phyloP scores from a whole-genome alignment of 2,797 vertebrate genomes.

The Clarias fuscus region DNA sequence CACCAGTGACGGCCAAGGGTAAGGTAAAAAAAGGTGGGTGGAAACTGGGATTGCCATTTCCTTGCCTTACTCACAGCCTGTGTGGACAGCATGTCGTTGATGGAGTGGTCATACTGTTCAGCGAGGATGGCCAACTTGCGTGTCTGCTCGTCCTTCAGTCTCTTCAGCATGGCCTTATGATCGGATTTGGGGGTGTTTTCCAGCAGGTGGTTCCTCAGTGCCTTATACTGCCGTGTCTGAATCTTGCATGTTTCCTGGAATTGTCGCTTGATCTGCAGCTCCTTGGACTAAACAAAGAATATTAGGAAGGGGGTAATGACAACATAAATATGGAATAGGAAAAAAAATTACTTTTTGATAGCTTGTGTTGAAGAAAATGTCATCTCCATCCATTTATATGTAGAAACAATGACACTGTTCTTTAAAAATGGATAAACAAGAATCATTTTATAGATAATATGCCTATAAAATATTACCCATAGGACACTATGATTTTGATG shows the following conservation, averaged over 20 bases:
- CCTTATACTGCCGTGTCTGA: slow-evolving; percentile 94
- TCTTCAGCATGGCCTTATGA: slow-evolving; percentile 91
- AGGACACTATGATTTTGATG: neutral
- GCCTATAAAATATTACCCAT: slow-evolving; percentile 4
- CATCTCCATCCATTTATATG: neutral
- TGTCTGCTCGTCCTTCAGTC: slow-evolving; percentile 93
- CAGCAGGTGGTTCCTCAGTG: slow-evolving; percentile 89
- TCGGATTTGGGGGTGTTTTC: slow-evolving; percentile 91
- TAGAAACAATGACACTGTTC: neutral
- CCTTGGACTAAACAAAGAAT: slow-evolving; percentile 81
- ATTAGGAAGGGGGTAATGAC: slow-evolving; percentile 59
- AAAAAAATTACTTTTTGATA: too few relatives aligned
- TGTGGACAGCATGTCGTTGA: slow-evolving; percentile 95
- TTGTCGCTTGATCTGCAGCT: slow-evolving; percentile 95
- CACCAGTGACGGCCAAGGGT: neutral
- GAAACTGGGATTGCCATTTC: slow-evolving; percentile 42
- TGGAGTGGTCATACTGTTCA: slow-evolving; percentile 94
- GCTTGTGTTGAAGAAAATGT: neutral
- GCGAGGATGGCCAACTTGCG: slow-evolving; percentile 92
- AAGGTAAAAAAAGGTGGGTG: slow-evolving; percentile 23
- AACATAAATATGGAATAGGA: slow-evolving; percentile 46
- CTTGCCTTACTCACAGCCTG: slow-evolving; percentile 85
- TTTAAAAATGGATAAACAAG: neutral
- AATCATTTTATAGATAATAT: too few relatives aligned
- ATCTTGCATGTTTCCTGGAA: slow-evolving; percentile 97